Conservation (phyloP, 2,797 vertebrate species). For the Myotis myotis region DNA sequence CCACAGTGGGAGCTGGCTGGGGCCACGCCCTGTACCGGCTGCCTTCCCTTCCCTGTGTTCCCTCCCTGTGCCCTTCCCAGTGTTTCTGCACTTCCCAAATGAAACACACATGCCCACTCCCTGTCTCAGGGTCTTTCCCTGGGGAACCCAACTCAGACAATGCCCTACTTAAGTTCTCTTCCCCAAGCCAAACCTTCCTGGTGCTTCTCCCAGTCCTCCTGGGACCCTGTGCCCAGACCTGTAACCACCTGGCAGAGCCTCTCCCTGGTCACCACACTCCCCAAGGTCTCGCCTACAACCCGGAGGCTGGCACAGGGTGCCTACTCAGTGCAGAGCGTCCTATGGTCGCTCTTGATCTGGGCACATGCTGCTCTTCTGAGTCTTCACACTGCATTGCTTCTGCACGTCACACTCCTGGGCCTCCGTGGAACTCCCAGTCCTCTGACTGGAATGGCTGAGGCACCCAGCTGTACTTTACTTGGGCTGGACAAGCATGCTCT, state of each 20-base stretch:
- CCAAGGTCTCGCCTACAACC: background rate
- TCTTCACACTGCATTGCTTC: background rate
- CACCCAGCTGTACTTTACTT: background rate
- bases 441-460: background rate
- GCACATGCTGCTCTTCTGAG: background rate
- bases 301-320: background rate
- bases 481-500: background rate
- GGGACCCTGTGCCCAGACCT: background rate
- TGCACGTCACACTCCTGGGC: too few relatives aligned
- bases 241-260: background rate
- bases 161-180: background rate
- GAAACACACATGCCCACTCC: background rate
- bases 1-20: background rate
- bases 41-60: background rate
- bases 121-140: background rate
- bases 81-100: background rate
- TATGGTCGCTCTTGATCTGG: background rate
- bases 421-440: background rate
- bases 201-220: background rate
- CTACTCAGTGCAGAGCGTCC: accelerated
- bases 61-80: background rate
- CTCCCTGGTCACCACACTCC: background rate
- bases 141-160: background rate
- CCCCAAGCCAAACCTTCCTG: background rate
- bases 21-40: background rate